These are phyloP conservation scores for Cyclophora albipunctata DNA, from an alignment of 2,888 invertebrate species.

Conservation along the genomic window DNA sequence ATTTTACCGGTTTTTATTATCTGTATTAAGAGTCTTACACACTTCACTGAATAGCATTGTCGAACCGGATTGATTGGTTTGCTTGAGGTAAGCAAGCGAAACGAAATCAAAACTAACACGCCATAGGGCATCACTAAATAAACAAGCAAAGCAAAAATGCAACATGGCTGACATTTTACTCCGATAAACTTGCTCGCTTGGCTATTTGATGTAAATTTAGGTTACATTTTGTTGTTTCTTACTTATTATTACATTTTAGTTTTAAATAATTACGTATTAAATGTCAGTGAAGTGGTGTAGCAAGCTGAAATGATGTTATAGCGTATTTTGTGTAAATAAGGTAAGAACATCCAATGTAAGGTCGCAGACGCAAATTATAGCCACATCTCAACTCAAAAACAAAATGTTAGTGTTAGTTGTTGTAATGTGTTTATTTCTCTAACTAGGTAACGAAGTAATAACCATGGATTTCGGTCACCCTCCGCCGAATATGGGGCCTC, in stretches of 20 bases:
- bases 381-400: slow-evolving; percentile 15
- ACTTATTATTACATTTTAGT: slow-evolving; percentile 33
- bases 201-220: slow-evolving; percentile 34
- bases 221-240: slow-evolving; percentile 44
- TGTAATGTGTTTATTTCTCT: slow-evolving; percentile 54
- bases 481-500: slow-evolving; percentile 64
- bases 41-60: no score
- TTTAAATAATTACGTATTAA: slow-evolving; percentile 21
- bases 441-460: slow-evolving; percentile 66
- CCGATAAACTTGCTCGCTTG: slow-evolving; percentile 20
- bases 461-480: slow-evolving; percentile 69
- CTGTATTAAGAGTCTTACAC: no score
- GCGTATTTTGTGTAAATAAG: slow-evolving; percentile 45
- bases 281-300: slow-evolving; percentile 34
- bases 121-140: slow-evolving; percentile 1
- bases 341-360: slow-evolving; percentile 35
- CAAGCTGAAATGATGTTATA: slow-evolving; percentile 55
- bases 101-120: no score
- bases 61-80: no score
- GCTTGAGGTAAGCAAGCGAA: no score
- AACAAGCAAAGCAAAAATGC: slow-evolving; percentile 6
- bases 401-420: slow-evolving; percentile 12
- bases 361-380: slow-evolving; percentile 18
- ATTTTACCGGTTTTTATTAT: no score
- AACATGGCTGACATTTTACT: slow-evolving; percentile 30